A percentile compares a stretch with the other conserved stretches of the same genome.
phyloP scores from a whole-genome alignment of 2,113 vertebrate genomes.

The chimpanzee (Pan troglodytes) region NHGRI_mPanTro3-v2.1_pri NC_072421.2:47940001-47940500 shows the following conservation, averaged over 20 bases:
- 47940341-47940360: not conserved
- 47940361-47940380: not conserved
- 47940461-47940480: not conserved
- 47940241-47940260: not conserved
- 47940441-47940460: not conserved
- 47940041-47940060: not conserved
- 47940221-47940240: not conserved
- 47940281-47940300: not conserved
- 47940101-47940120: not conserved
- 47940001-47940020: not conserved
- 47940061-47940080: not conserved
- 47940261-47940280: slow-evolving; percentile 1
- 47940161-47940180: not conserved
- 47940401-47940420: not conserved
- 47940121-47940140: not conserved
- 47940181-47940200: not conserved
- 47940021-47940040: not conserved
- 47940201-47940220: not conserved
- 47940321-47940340: not conserved
- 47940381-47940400: not conserved
- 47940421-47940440: slow-evolving; percentile 7
- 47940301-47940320: not conserved
- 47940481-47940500: not conserved
- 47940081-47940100: not conserved
- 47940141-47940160: not conserved